These are phyloP conservation scores for Solea senegalensis DNA, from an alignment of 2,113 vertebrate species.

Conservation along the genomic window DNA sequence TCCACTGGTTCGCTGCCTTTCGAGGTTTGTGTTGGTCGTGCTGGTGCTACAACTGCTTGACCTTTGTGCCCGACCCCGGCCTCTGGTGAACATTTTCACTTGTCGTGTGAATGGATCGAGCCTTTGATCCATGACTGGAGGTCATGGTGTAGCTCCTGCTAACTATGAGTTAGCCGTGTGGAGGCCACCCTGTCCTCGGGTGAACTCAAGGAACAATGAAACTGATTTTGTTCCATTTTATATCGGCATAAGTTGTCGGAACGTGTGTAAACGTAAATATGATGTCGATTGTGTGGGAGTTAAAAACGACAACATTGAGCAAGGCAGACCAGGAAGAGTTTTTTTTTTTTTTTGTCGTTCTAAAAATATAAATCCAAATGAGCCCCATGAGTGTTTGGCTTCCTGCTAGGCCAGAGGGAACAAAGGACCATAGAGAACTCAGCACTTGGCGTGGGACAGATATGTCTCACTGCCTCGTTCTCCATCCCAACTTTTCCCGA, in stretches of 20 bases:
- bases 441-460: constrained; percentile 67
- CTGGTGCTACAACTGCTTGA: constrained; percentile 49
- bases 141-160: constrained; percentile 21
- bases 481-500: constrained; percentile 46
- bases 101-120: constrained; percentile 33
- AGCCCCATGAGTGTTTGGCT: constrained; percentile 72
- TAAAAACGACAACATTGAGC: constrained; percentile 37
- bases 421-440: constrained; percentile 73
- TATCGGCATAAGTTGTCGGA: constrained; percentile 2
- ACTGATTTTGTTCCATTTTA: not conserved
- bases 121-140: constrained; percentile 34
- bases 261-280: constrained; percentile 12
- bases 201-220: constrained; percentile 43
- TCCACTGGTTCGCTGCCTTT: constrained; percentile 15
- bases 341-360: constrained; percentile 45
- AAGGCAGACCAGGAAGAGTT: constrained; percentile 52
- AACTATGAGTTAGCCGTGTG: not conserved
- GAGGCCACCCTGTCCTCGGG: constrained; percentile 51
- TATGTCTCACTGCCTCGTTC: constrained; percentile 61
- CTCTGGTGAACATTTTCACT: constrained; percentile 49
- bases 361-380: constrained; percentile 62
- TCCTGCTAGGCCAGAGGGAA: constrained; percentile 71
- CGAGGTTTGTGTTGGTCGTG: constrained; percentile 38
- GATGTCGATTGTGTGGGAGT: constrained; percentile 14
- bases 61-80: constrained; percentile 38